Percentiles rank a stretch among this genome's conserved stretches.
phyloP scores from a whole-genome alignment of 2,888 invertebrate genomes.

The Acheta domesticus region DNA sequence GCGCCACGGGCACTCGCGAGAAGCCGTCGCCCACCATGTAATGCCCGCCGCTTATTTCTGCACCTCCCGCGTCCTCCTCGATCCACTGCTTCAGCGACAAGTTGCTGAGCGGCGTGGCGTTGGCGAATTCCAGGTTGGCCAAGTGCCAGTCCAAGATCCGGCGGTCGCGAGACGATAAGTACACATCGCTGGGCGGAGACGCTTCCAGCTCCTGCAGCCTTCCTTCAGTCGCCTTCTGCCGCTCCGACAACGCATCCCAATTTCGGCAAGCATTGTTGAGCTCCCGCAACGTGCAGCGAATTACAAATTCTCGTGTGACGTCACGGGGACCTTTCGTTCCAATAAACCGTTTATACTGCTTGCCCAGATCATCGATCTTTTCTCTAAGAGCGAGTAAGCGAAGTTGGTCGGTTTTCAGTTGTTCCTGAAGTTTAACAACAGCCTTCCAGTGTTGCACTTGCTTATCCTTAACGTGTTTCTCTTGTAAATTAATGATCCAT shows the following conservation, averaged over 20 bases:
- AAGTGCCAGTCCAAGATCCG: conserved; percentile 99
- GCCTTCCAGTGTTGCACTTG: conserved; percentile 85
- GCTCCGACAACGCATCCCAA: conserved; percentile 73
- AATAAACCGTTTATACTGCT: conserved; percentile 49
- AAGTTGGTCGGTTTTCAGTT: conserved; percentile 71
- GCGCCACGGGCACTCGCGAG: conserved; percentile 90
- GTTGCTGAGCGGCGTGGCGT: conserved; percentile 90
- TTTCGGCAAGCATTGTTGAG: conserved; percentile 63
- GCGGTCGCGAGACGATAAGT: conserved; percentile 87
- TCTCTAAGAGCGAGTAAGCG: conserved; percentile 62
- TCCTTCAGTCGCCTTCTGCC: conserved; percentile 79
- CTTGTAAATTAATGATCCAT: conserved; percentile 94
- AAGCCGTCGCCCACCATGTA: conserved; percentile 95
- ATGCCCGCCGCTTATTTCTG: conserved; percentile 96
- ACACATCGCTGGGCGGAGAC: conserved; percentile 92
- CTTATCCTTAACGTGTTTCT: conserved; percentile 93
- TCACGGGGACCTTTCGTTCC: conserved; percentile 52
- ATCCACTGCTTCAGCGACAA: conserved; percentile 97
- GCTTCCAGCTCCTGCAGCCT: conserved; percentile 81
- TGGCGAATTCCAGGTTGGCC: conserved; percentile 98
- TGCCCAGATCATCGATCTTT: conserved; percentile 57
- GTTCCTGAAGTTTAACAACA: conserved; percentile 82
- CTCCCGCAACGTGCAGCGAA: conserved; percentile 61
- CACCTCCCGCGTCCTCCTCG: conserved; percentile 98
- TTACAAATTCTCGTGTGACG: conserved; percentile 65